A percentile compares a stretch with the other conserved stretches of the same genome.
These are phyloP conservation scores for Chloroceryle inda DNA, from an alignment of 2,797 vertebrate genomes.

Conservation along the genomic window DNA sequence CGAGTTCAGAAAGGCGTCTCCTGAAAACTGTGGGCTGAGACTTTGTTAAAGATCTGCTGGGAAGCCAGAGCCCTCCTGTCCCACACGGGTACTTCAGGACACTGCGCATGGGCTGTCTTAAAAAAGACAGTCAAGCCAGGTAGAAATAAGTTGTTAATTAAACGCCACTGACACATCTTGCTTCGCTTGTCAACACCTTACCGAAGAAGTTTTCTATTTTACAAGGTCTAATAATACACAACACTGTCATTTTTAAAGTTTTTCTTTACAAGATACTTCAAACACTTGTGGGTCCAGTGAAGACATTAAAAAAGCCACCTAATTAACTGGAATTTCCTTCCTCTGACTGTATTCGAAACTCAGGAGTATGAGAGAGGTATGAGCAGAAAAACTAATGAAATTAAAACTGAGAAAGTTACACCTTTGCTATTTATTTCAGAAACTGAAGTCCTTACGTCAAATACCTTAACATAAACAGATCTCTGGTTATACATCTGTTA, in stretches of 20 bases:
- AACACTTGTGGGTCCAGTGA: background rate
- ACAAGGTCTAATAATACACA: background rate
- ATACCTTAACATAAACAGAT: background rate
- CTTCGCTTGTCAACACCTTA: background rate
- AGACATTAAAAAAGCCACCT: background rate
- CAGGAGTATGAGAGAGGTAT: background rate
- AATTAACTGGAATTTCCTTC: background rate
- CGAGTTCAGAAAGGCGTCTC: background rate
- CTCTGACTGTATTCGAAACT: background rate
- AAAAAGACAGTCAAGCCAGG: background rate
- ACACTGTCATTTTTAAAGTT: no score
- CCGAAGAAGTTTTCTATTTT: background rate
- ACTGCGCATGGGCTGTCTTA: accelerated
- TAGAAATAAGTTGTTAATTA: background rate
- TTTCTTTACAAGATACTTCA: background rate
- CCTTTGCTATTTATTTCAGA: background rate
- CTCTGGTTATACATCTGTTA: background rate
- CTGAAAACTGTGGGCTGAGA: background rate
- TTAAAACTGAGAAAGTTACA: background rate
- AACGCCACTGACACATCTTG: background rate
- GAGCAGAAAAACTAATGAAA: background rate
- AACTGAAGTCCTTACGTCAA: background rate
- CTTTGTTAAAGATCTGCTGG: background rate
- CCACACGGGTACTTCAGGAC: background rate
- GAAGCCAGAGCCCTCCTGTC: background rate